Evolutionary conservation across 2,888 invertebrate genomes (phyloP).

Genomic region (Cyaniris semiargus): DNA sequence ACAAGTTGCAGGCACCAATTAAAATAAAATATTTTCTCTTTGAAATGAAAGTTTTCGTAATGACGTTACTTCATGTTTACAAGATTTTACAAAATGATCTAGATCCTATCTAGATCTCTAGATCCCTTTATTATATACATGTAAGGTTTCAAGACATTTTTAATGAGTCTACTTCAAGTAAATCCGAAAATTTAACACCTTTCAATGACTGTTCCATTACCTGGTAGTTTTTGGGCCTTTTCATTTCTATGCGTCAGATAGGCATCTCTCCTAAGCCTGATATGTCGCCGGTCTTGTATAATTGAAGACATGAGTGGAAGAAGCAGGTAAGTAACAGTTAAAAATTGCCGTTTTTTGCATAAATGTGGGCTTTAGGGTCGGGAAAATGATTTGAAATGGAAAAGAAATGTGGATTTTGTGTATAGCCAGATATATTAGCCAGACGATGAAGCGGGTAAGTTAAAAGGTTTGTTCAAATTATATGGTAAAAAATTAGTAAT

Average conservation of each 20-base stretch:
- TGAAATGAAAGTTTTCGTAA: slow-evolving; percentile 25
- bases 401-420: no score
- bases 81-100: not conserved
- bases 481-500: no score
- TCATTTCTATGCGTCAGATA: not conserved
- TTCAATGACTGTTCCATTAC: not conserved
- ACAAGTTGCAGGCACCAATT: slow-evolving; percentile 31
- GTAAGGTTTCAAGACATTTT: not conserved
- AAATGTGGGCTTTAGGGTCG: no score
- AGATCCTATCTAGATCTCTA: not conserved
- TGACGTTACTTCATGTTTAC: not conserved
- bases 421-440: no score
- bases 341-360: no score
- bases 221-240: not conserved
- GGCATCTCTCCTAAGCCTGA: not conserved
- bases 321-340: no score
- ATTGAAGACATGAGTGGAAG: no score
- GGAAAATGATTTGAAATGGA: no score
- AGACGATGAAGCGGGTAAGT: no score
- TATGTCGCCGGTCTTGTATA: no score
- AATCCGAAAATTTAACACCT: not conserved
- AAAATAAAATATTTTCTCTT: slow-evolving; percentile 29
- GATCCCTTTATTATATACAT: not conserved
- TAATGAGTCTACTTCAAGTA: not conserved
- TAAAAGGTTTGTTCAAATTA: no score